Evolutionary conservation across 2,113 vertebrate genomes (phyloP).

Genomic region (Dipodomys stephensi): DNA sequence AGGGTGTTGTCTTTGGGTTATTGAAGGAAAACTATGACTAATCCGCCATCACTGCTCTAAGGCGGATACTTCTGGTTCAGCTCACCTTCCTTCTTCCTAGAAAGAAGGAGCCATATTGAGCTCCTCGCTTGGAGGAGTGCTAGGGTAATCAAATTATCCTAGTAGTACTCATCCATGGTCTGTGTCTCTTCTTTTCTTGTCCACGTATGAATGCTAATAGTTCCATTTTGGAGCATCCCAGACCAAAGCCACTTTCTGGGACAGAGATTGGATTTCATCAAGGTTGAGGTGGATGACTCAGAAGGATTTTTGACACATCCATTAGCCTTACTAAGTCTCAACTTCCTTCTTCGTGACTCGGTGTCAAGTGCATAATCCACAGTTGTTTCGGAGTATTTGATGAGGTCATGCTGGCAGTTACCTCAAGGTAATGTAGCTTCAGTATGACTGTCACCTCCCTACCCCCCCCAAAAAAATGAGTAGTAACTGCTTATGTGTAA

Average conservation of each 20-base stretch:
- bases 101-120: not conserved
- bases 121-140: not conserved
- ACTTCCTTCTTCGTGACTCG: not conserved
- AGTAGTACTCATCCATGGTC: not conserved
- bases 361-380: not conserved
- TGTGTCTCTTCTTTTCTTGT: not conserved
- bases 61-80: not conserved
- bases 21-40: not conserved
- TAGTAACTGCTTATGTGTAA: not conserved
- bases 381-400: not conserved
- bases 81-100: not conserved
- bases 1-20: slow-evolving; percentile 3
- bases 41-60: not conserved
- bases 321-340: not conserved
- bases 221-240: not conserved
- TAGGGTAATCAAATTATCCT: not conserved
- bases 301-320: not conserved
- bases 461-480: not conserved
- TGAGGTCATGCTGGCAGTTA: not conserved
- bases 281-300: not conserved
- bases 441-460: not conserved
- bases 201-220: not conserved
- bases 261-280: not conserved
- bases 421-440: not conserved
- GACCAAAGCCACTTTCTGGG: not conserved